Percentiles rank a stretch among this genome's conserved stretches.
These are phyloP conservation scores for Heliconius nattereri DNA, from an alignment of 1,140 invertebrate genomes.

Conservation along the genomic window DNA sequence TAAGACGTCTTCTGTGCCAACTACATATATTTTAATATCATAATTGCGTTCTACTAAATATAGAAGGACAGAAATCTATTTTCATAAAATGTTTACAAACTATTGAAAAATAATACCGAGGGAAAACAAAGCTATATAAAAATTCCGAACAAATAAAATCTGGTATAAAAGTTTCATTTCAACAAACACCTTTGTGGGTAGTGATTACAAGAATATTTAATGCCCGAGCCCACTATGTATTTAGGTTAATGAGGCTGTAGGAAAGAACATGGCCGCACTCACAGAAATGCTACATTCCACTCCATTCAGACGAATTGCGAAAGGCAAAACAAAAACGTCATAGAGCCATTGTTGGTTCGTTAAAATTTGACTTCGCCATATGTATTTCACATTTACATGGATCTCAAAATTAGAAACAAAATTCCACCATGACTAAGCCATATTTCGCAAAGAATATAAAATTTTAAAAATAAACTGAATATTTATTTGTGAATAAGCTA, in stretches of 20 bases:
- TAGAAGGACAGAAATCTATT: not conserved
- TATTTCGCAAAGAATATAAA: too few species aligned
- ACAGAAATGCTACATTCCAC: conserved; percentile 19
- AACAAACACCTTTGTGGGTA: conserved; percentile 21
- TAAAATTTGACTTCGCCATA: not conserved
- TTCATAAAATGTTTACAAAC: not conserved
- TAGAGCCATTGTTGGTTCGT: not conserved
- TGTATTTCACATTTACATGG: not conserved
- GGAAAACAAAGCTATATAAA: not conserved
- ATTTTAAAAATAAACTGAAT: too few species aligned
- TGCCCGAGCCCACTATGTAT: conserved; percentile 29
- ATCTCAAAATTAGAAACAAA: not conserved
- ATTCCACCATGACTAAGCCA: too few species aligned
- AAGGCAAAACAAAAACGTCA: conserved; percentile 25
- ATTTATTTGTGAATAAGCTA: too few species aligned
- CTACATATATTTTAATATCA: too few species aligned
- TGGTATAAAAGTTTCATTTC: conserved; percentile 22
- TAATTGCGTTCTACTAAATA: not conserved
- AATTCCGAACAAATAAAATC: conserved; percentile 1
- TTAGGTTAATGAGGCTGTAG: conserved; percentile 40
- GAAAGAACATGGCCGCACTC: conserved; percentile 30
- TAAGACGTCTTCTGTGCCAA: not conserved
- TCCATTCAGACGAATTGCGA: conserved; percentile 33
- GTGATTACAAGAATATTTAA: conserved; percentile 39
- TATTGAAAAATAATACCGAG: conserved; percentile 11